A percentile compares a stretch with the other conserved stretches of the same genome.
Conservation (phyloP, 2,888 invertebrate species). For the Tipula vernalis region DNA sequence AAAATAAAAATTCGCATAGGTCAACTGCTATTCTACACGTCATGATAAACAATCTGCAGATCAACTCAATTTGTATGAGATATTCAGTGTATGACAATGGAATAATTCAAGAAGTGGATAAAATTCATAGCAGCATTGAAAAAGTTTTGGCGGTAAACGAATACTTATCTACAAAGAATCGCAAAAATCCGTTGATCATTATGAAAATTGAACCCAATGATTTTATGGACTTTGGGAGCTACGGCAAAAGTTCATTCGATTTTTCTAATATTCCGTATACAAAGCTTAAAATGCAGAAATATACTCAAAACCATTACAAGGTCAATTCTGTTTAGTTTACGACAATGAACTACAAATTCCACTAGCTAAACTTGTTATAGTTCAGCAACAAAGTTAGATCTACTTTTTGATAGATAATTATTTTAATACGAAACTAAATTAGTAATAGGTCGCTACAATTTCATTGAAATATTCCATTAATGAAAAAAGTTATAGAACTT, state of each 20-base stretch:
- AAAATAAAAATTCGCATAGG: not conserved
- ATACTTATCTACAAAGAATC: not conserved
- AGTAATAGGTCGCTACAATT: no score
- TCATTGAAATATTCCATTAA: no score
- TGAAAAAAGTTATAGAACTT: no score
- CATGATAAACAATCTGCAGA: not conserved
- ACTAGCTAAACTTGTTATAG: no score
- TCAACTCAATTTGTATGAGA: not conserved
- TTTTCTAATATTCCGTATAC: not conserved
- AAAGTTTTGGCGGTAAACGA: not conserved
- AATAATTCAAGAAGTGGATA: not conserved
- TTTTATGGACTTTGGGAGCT: not conserved
- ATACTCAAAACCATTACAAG: not conserved
- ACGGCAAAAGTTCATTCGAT: not conserved
- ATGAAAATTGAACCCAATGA: not conserved
- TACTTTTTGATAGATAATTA: no score
- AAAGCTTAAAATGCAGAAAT: not conserved
- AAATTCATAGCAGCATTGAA: not conserved
- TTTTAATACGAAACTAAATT: no score
- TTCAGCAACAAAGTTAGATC: no score
- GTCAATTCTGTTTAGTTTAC: not conserved
- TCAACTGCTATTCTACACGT: not conserved
- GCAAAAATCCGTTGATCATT: not conserved
- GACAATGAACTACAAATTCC: no score
- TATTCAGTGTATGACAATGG: not conserved